These are phyloP conservation scores for Oreocharis arfaki DNA, from an alignment of 2,113 vertebrate genomes.

Conservation along the genomic window DNA sequence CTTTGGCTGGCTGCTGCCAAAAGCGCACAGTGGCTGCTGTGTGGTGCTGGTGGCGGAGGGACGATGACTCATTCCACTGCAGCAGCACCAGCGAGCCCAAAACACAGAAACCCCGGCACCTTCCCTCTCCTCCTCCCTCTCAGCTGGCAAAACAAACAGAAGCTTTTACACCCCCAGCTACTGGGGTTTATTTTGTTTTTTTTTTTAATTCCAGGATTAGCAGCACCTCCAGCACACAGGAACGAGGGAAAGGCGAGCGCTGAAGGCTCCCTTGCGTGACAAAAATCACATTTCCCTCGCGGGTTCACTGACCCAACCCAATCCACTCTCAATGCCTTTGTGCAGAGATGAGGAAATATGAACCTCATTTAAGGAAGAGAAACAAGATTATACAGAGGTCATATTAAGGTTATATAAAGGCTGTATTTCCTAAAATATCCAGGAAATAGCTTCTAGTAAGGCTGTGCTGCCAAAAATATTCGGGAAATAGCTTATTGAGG, in stretches of 20 bases:
- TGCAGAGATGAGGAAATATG: neutral
- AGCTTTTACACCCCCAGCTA: neutral
- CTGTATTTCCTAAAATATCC: neutral
- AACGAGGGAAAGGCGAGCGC: neutral
- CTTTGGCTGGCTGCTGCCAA: neutral
- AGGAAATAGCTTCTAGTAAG: neutral
- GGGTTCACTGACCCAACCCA: neutral
- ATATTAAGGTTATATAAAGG: neutral
- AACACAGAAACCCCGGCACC: neutral
- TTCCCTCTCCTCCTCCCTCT: neutral
- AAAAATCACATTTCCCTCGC: neutral
- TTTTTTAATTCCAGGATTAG: neutral
- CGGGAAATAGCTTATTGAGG: neutral
- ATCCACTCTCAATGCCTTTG: neutral
- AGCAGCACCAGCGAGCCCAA: neutral
- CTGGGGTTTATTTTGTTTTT: accelerated
- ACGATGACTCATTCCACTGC: conserved; percentile 60
- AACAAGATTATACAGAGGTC: neutral
- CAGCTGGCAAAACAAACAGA: neutral
- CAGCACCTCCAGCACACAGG: neutral
- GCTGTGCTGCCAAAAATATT: neutral
- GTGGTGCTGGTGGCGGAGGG: neutral
- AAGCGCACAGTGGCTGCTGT: neutral
- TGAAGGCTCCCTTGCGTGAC: accelerated
- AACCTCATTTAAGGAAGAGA: neutral